These are phyloP conservation scores for Crypturellus undulatus DNA, from an alignment of 2,113 vertebrate species.

Conservation along the genomic window DNA sequence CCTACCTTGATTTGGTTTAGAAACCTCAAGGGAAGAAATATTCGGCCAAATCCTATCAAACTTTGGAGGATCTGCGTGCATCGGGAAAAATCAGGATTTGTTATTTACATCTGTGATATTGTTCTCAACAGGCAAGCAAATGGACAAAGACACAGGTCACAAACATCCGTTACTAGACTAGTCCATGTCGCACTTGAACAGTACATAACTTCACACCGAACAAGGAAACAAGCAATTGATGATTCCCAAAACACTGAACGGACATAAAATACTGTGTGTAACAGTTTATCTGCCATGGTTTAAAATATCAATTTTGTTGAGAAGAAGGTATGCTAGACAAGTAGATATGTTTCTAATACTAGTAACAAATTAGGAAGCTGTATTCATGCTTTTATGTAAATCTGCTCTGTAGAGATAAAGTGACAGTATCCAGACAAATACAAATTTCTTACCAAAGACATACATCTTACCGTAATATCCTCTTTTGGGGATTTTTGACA, in stretches of 20 bases:
- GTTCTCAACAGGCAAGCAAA: slow-evolving; percentile 80
- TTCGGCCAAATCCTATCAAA: slow-evolving; percentile 94
- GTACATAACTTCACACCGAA: slow-evolving; percentile 83
- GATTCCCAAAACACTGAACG: slow-evolving; percentile 85
- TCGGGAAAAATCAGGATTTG: slow-evolving; percentile 94
- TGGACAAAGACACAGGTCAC: slow-evolving; percentile 87
- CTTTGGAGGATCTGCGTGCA: slow-evolving; percentile 90
- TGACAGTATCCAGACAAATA: slow-evolving; percentile 57
- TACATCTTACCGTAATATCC: slow-evolving; percentile 60
- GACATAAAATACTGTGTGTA: slow-evolving; percentile 77
- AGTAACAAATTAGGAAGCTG: slow-evolving; percentile 28
- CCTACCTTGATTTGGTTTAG: slow-evolving; percentile 99
- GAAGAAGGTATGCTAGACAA: not conserved
- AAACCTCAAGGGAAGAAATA: slow-evolving; percentile 99
- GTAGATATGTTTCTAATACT: slow-evolving; percentile 10
- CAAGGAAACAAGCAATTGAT: slow-evolving; percentile 86
- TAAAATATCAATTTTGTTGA: not conserved
- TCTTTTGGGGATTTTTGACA: slow-evolving; percentile 46
- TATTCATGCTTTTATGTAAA: slow-evolving; percentile 13
- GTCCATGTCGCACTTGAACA: slow-evolving; percentile 81
- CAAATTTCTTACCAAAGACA: slow-evolving; percentile 53
- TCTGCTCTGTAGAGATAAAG: slow-evolving; percentile 45
- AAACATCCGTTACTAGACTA: slow-evolving; percentile 81
- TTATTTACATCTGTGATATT: slow-evolving; percentile 85
- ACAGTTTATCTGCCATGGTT: slow-evolving; percentile 14